Base-by-base conservation (phyloP, 2,113 vertebrate genomes). In the Nothocercus nigrocapillus region DNA sequence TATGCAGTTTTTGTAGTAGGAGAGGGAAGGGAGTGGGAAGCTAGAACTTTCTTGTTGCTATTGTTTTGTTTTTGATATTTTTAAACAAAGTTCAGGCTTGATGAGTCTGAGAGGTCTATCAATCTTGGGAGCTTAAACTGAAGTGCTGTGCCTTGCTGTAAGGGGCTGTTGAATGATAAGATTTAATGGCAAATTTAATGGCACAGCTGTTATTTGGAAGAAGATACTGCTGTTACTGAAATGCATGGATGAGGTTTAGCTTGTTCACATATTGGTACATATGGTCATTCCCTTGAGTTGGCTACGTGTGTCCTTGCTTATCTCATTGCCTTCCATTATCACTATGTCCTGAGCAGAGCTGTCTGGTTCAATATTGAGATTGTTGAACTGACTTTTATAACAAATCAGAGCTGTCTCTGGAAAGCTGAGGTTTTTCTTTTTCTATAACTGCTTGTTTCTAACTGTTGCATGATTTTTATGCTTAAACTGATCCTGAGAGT, bases 111-210 rank as follows among this genome's bases (percentile, higher is more conserved):
- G 66, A 51, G 36, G 16, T 4, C 2, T 70, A 40, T 51, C 42
- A 76, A 42, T 70, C 10, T 64, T 32, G 20, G 24, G 77, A 56
- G 62, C 25, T n/a, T 66, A 5, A 45, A 18, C 25, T 53, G 15
- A 67, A 51, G 70, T 56, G 72, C 25, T 82, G 11, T 47, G 69
- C 44, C 24, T 17, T 91, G 19, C 45, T 67, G 4, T 22, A 16
- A 56, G 74, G 38, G 51, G 30, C 51, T 59, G 8, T 54, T 2
- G 4, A 15, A 66, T 36, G 82, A 36, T 58, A 17, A 34, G 69
- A 3, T 40, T 22, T 13, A n/a, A 0, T 14, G 47, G 47, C 19
- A 27, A 3, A 66, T 40, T 22, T 13, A 30, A 0, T 14, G 47
- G 47, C 19, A 27, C 3, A 66, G 68, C 13, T 2, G 0, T 54